phyloP scores from a whole-genome alignment of 2,113 vertebrate species.

The Scolopax mira region DNA sequence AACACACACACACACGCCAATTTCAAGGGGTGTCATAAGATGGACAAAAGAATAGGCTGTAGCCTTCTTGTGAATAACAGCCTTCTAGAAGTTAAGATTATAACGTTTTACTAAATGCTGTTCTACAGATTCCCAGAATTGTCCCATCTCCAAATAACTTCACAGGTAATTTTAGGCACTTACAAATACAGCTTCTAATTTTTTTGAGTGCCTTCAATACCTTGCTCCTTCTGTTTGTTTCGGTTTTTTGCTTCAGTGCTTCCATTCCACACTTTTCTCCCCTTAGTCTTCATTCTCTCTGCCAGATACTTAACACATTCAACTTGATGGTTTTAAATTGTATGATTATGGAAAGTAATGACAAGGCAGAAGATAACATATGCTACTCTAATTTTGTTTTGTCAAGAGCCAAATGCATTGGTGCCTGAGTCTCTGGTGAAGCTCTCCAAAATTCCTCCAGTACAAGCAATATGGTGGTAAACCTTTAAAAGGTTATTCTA shows the following conservation, averaged over 20 bases:
- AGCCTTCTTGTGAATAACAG: not conserved
- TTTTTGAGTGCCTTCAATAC: not conserved
- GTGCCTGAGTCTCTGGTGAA: not conserved
- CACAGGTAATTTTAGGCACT: not conserved
- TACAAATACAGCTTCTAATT: not conserved
- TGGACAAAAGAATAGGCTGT: not conserved
- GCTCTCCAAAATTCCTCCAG: not conserved
- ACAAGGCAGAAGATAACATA: not conserved
- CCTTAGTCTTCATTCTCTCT: not conserved
- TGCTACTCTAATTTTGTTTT: not conserved
- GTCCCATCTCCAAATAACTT: not conserved
- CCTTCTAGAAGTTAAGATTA: not conserved
- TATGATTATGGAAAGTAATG: not conserved
- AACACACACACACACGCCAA: not conserved
- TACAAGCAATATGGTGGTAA: not conserved
- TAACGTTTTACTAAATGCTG: not conserved
- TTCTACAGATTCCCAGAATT: not conserved
- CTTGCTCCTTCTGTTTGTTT: not conserved
- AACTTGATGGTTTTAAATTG: not conserved
- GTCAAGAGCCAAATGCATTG: not conserved
- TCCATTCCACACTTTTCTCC: not conserved
- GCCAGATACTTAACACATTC: not conserved
- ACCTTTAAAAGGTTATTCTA: not conserved
- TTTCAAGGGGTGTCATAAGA: not conserved
- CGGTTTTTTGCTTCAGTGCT: not conserved